Percentiles rank a stretch among this genome's conserved stretches.
These are phyloP conservation scores for Heliconius eleuchia DNA, from an alignment of 1,140 invertebrate genomes.

Conservation along the genomic window DNA sequence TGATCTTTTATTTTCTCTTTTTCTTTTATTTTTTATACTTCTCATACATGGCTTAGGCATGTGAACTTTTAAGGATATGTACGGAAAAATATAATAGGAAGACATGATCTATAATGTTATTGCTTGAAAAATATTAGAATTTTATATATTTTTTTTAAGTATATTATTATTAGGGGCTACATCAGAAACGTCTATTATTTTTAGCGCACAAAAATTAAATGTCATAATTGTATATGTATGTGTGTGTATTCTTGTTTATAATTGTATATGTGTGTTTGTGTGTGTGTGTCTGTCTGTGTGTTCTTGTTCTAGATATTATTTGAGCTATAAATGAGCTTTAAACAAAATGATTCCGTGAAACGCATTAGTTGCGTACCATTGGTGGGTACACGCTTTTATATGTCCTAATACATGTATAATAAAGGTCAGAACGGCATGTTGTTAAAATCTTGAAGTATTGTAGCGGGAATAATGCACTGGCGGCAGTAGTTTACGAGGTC, in stretches of 20 bases:
- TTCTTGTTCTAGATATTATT: conserved; percentile 61
- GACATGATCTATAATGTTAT: too few relatives aligned
- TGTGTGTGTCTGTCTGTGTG: conserved; percentile 29
- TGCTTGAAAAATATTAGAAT: too few relatives aligned
- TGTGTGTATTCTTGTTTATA: conserved; percentile 40
- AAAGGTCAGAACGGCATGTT: conserved; percentile 53
- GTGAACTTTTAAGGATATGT: neutral
- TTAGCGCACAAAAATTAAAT: conserved; percentile 41
- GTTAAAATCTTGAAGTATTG: conserved; percentile 46
- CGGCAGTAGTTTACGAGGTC: conserved; percentile 78
- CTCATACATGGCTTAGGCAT: too few relatives aligned
- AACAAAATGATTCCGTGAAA: conserved; percentile 69
- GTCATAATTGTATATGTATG: too few relatives aligned
- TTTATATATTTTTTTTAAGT: too few relatives aligned
- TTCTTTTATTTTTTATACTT: neutral
- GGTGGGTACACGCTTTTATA: conserved; percentile 40
- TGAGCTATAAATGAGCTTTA: conserved; percentile 57
- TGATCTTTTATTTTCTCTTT: too few relatives aligned
- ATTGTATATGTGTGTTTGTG: conserved; percentile 22
- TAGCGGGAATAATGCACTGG: conserved; percentile 61
- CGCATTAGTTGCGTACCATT: conserved; percentile 44
- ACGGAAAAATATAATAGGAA: too few relatives aligned
- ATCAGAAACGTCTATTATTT: neutral
- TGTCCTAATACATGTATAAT: conserved; percentile 47
- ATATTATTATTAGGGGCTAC: neutral